Percentiles rank a stretch among this genome's conserved stretches.
phyloP scores from a whole-genome alignment of 2,797 vertebrate species.

The Crenuchus spilurus region DNA sequence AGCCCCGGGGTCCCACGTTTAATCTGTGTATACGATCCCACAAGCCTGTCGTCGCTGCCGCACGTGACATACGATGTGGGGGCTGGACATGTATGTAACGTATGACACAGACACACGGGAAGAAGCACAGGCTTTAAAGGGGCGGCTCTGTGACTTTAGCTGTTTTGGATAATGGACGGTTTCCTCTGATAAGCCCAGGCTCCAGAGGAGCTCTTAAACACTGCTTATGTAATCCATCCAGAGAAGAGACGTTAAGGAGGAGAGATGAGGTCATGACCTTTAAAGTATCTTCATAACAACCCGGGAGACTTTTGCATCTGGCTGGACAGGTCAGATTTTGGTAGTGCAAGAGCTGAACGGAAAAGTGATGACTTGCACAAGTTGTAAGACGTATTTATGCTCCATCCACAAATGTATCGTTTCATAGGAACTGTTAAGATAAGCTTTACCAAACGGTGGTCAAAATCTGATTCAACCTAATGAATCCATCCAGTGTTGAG shows the following conservation, averaged over 20 bases:
- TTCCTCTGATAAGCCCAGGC: conserved; percentile 40
- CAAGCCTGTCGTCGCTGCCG: not conserved
- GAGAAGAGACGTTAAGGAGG: not conserved
- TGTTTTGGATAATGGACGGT: conserved; percentile 37
- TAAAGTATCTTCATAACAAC: not conserved
- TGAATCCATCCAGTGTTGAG: not conserved
- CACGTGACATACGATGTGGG: conserved; percentile 14
- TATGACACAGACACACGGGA: conserved; percentile 8
- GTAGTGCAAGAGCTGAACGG: not conserved
- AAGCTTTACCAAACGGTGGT: not conserved
- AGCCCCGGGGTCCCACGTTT: conserved; percentile 11
- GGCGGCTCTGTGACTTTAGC: conserved; percentile 2
- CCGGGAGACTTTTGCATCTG: not conserved
- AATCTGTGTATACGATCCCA: conserved; percentile 11
- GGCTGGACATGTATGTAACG: conserved; percentile 1
- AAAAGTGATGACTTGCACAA: not conserved
- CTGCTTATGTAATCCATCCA: conserved; percentile 18
- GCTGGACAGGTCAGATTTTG: not conserved
- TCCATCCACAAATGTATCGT: not conserved
- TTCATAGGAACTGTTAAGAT: not conserved
- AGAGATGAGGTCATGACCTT: conserved; percentile 7
- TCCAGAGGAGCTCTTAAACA: not conserved
- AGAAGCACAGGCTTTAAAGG: conserved; percentile 24
- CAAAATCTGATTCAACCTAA: not conserved
- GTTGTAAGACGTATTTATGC: not conserved